phyloP scores from a whole-genome alignment of 2,888 invertebrate species.

The Rhamphomyia laevipes region DNA sequence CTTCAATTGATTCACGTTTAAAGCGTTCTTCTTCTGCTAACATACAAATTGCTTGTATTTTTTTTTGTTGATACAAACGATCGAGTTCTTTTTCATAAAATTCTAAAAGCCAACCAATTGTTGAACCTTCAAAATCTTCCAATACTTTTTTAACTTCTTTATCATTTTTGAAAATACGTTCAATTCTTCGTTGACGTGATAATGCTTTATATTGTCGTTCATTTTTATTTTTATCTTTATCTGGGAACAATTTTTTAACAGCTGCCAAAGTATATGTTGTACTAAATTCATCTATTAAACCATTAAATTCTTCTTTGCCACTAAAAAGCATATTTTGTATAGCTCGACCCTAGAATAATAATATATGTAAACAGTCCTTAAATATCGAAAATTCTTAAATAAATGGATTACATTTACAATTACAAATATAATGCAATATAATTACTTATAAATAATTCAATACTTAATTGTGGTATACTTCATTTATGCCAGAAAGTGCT shows the following conservation, averaged over 20 bases:
- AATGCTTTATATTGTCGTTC: slow-evolving; percentile 25
- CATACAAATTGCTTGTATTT: slow-evolving; percentile 65
- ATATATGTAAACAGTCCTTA: no score
- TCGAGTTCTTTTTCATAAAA: slow-evolving; percentile 67
- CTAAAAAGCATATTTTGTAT: slow-evolving; percentile 62
- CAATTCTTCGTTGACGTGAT: slow-evolving; percentile 27
- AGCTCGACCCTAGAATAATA: slow-evolving; percentile 44
- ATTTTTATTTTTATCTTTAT: slow-evolving; percentile 36
- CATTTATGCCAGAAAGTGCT: no score
- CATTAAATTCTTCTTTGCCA: slow-evolving; percentile 54
- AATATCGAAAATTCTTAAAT: no score
- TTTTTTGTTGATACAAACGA: slow-evolving; percentile 63
- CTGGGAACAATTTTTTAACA: slow-evolving; percentile 11
- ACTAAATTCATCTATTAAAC: slow-evolving; percentile 59
- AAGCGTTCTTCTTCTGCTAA: slow-evolving; percentile 65
- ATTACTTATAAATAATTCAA: no score
- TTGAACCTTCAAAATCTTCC: slow-evolving; percentile 57
- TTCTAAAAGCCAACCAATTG: slow-evolving; percentile 58
- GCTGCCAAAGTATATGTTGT: slow-evolving; percentile 44
- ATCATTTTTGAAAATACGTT: slow-evolving; percentile 18
- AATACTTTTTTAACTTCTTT: slow-evolving; percentile 49
- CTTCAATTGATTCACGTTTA: slow-evolving; percentile 67
- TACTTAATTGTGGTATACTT: no score
- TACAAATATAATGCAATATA: no score
- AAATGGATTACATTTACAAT: no score